Percentiles rank a stretch among this genome's conserved stretches.
Evolutionary conservation across 2,888 invertebrate genomes (phyloP).

Genomic region (Lepidocyrtoides sp.): DNA sequence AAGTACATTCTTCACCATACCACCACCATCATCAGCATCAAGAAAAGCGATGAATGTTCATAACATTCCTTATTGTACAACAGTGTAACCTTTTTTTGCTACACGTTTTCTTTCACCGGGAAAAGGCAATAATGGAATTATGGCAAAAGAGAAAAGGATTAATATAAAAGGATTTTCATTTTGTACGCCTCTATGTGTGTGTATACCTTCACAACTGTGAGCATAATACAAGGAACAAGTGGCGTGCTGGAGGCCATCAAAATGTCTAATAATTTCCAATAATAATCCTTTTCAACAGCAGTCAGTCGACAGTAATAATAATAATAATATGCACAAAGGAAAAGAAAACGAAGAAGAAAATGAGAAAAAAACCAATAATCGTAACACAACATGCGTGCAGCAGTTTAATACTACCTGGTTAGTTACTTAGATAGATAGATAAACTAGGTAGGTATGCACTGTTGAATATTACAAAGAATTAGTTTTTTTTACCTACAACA

Average conservation of each 20-base stretch:
- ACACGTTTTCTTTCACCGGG: background rate
- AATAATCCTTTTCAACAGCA: conserved; percentile 62
- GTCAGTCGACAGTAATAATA: conserved; percentile 39
- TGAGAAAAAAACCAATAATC: background rate
- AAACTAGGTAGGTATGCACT: conserved; percentile 23
- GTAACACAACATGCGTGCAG: background rate
- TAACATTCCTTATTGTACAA: background rate
- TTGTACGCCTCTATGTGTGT: background rate
- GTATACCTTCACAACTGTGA: background rate
- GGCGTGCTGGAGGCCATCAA: conserved; percentile 74
- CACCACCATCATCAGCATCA: background rate
- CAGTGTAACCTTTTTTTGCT: background rate
- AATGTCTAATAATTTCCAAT: conserved; percentile 71
- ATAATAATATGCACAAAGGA: conserved; percentile 46
- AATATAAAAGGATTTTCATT: conserved; percentile 50
- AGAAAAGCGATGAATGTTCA: too few species aligned
- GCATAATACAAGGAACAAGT: conserved; percentile 74
- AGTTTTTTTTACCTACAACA: background rate
- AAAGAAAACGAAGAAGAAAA: conserved; percentile 8
- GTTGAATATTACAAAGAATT: conserved; percentile 66
- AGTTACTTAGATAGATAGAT: background rate
- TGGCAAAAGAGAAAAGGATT: conserved; percentile 34
- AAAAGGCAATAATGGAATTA: conserved; percentile 42
- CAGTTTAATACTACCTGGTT: background rate
- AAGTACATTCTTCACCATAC: background rate